phyloP scores from a whole-genome alignment of 2,888 invertebrate genomes.

The Gibbula magus region DNA sequence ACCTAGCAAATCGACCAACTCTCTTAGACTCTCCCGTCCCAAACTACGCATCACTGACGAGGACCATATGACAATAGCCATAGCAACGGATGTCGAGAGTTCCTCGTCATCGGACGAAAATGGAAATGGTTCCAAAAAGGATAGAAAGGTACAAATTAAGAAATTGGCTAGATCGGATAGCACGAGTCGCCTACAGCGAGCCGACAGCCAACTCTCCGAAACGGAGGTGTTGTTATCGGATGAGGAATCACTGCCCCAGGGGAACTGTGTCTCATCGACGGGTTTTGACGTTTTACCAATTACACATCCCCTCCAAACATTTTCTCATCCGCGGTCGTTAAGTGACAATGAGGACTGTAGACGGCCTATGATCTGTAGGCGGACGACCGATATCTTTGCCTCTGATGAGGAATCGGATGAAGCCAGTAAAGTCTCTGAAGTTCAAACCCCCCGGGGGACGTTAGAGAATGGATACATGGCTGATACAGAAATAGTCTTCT shows the following conservation, averaged over 20 bases:
- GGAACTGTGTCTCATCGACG: conserved; percentile 7
- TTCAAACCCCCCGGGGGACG: not conserved
- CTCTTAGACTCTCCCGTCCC: conserved; percentile 76
- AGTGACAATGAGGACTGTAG: not conserved
- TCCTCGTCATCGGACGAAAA: conserved; percentile 34
- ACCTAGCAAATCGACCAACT: conserved; percentile 27
- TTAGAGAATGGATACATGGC: conserved; percentile 58
- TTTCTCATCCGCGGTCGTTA: not conserved
- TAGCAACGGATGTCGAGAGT: conserved; percentile 66
- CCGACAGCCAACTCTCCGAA: conserved; percentile 5
- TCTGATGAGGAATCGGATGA: conserved; percentile 14
- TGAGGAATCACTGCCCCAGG: conserved; percentile 1
- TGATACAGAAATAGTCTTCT: conserved; percentile 49
- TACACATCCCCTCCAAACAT: conserved; percentile 14
- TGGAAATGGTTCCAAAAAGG: conserved; percentile 3
- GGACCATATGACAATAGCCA: conserved; percentile 74
- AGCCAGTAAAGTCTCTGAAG: conserved; percentile 18
- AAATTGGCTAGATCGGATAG: not conserved
- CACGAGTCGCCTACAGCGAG: not conserved
- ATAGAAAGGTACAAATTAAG: conserved; percentile 2
- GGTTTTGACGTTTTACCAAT: conserved; percentile 12
- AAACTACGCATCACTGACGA: conserved; percentile 76
- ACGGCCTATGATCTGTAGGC: not conserved
- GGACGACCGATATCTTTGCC: not conserved
- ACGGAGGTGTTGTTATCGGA: conserved; percentile 18